Base-by-base conservation (phyloP, 2,113 vertebrate species). In the Gallinago jamesoni region DNA sequence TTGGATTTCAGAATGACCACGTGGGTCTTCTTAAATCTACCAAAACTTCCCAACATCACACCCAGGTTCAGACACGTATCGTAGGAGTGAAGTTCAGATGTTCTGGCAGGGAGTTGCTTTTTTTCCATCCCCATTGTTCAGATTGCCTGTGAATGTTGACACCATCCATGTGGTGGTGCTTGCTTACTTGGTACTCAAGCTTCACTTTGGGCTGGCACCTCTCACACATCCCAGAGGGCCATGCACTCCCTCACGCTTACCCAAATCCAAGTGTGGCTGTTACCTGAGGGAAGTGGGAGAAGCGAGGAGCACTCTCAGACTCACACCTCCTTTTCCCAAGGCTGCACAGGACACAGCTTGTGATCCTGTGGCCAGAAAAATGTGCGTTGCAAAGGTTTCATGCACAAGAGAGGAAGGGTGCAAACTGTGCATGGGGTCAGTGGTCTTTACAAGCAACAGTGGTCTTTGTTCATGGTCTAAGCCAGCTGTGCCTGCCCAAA, bases 181-280 rank as follows among this genome's bases (percentile, higher is more conserved):
- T 72, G 35, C 23, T 59, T 35, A 45, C 16, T 63, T 50, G 16
- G 28, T 73, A 60, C 5, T 55, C 20, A 45, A 70, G 9, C 43
- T 64, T 81, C 35, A 8, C 37, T 78, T 89, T 48, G 47, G n/a
- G 59, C 28, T 84, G 68, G 30, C 33, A 33, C 6, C 10, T 83
- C 62, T 82, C 45, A 64, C 43, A 63, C 14, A 35, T 43, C 37
- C 33, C 50, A 76, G 24, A 43, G 55, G 10, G n/a, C 10, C 33
- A 12, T 15, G 59, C 22, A 11, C 2, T 47, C 10, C 33, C 17
- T 63, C 37, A 56, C 0, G 0, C 30, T 72, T 41, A 41, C 7
- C 10, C 63, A 87, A 27, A 73, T 43, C 82, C 24, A 70, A 43
- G 50, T 9, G 31, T 15, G 13, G 31, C 18, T 86, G 3, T 87